A percentile compares a stretch with the other conserved stretches of the same genome.
Conservation (phyloP, 2,888 invertebrate species). For the Andrena trimmerana region DNA sequence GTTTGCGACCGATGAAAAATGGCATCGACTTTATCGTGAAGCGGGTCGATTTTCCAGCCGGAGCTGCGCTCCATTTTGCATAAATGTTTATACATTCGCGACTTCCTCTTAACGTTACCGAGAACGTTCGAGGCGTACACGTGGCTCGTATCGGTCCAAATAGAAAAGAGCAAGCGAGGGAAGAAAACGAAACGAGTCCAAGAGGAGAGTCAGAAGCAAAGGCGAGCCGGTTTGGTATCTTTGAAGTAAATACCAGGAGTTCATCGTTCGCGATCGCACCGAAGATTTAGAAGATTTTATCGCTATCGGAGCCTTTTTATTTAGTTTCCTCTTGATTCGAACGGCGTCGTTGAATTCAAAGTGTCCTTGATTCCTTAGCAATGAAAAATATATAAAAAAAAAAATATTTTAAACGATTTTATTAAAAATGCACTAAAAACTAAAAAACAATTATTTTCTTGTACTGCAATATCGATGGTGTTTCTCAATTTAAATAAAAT, state of each 20-base stretch:
- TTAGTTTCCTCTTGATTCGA: not conserved
- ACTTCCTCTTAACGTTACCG: slow-evolving; percentile 57
- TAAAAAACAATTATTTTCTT: too few species aligned
- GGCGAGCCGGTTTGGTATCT: slow-evolving; percentile 50
- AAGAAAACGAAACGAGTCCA: not conserved
- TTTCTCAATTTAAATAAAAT: too few species aligned
- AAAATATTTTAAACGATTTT: too few species aligned
- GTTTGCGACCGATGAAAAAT: slow-evolving; percentile 53
- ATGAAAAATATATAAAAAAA: not conserved
- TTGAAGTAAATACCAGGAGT: slow-evolving; percentile 12
- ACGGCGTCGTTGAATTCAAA: not conserved
- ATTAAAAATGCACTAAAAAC: too few species aligned
- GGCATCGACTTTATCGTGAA: slow-evolving; percentile 58
- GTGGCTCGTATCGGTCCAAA: slow-evolving; percentile 42
- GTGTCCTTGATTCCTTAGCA: not conserved
- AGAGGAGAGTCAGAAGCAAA: slow-evolving; percentile 5
- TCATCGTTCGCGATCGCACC: not conserved
- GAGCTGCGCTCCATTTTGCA: slow-evolving; percentile 53
- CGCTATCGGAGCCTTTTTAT: not conserved
- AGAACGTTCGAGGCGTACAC: slow-evolving; percentile 32
- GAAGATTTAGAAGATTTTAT: slow-evolving; percentile 16
- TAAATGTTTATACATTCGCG: slow-evolving; percentile 69
- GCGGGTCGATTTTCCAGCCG: slow-evolving; percentile 45
- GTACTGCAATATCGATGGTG: too few species aligned
- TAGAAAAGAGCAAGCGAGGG: slow-evolving; percentile 27